These are phyloP conservation scores for Drosophila sucinea DNA, from an alignment of 1,140 invertebrate species.

Conservation along the genomic window DNA sequence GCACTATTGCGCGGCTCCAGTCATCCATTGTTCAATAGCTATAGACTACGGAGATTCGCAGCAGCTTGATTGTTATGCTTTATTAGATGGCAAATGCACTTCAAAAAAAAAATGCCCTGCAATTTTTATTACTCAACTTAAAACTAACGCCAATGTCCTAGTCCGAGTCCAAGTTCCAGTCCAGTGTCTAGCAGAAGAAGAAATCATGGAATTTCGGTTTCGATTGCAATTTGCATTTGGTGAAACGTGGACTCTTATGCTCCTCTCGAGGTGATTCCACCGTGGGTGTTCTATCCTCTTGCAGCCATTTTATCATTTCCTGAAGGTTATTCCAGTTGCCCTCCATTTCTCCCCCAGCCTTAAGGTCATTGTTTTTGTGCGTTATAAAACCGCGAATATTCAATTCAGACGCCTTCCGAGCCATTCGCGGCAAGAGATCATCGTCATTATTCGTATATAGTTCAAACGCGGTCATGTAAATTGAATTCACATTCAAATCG, in stretches of 20 bases:
- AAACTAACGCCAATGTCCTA: neutral
- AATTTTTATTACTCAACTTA: constrained; percentile 52
- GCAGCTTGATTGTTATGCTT: constrained; percentile 67
- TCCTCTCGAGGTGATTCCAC: constrained; percentile 2
- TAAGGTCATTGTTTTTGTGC: constrained; percentile 45
- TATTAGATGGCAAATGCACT: constrained; percentile 66
- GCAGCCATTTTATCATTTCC: constrained; percentile 51
- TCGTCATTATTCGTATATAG: constrained; percentile 19
- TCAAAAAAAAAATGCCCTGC: constrained; percentile 60
- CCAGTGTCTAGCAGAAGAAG: constrained; percentile 48
- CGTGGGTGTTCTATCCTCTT: neutral
- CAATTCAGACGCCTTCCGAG: constrained; percentile 42
- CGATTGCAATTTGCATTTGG: constrained; percentile 28
- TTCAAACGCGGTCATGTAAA: constrained; percentile 43
- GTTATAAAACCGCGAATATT: constrained; percentile 54
- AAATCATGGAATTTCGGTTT: constrained; percentile 52
- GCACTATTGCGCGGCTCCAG: constrained; percentile 18
- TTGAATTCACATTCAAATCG: neutral
- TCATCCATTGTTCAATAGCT: constrained; percentile 72
- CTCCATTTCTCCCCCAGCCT: constrained; percentile 50
- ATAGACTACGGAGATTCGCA: constrained; percentile 6
- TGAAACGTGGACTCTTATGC: constrained; percentile 26
- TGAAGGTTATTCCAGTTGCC: constrained; percentile 28
- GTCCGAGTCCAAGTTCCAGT: no score
- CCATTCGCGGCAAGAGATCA: constrained; percentile 19